These are phyloP conservation scores for Dendrophyllia cribrosa DNA, from an alignment of 64 coral and sea anemone genomes.

Conservation along the genomic window DNA sequence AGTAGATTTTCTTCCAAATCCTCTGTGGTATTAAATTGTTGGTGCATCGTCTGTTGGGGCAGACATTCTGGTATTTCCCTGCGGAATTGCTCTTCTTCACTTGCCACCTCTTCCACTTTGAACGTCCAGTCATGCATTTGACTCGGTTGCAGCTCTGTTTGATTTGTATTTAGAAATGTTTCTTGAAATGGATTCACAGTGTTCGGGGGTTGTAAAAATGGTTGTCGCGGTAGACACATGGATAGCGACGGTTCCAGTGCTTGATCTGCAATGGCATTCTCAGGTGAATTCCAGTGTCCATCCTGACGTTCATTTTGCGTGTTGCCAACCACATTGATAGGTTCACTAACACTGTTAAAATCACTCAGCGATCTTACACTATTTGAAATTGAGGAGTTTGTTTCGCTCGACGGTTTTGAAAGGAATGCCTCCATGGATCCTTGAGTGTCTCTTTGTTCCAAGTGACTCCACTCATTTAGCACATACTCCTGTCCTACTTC, in stretches of 20 bases:
- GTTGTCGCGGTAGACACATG: neutral
- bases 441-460: neutral
- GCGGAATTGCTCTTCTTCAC: neutral
- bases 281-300: constrained; percentile 27
- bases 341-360: constrained; percentile 39
- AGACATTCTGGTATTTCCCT: neutral
- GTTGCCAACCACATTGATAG: constrained; percentile 3
- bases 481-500: constrained; percentile 16
- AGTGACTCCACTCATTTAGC: constrained; percentile 1
- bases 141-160: neutral
- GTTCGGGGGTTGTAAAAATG: neutral
- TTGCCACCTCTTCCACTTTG: neutral
- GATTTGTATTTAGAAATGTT: neutral
- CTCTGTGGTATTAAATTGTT: neutral
- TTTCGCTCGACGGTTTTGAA: constrained; percentile 18
- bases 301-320: neutral
- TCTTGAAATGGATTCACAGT: neutral
- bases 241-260: neutral
- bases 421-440: neutral
- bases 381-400: constrained; percentile 8
- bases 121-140: neutral
- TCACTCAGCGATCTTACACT: constrained; percentile 4
- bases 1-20: neutral
- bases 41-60: neutral
- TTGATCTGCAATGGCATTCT: neutral